Evolutionary conservation across 1,140 invertebrate genomes (phyloP), one percentile per base, ranked within the genome.

Genomic region (Microplitis demolitor): DNA sequence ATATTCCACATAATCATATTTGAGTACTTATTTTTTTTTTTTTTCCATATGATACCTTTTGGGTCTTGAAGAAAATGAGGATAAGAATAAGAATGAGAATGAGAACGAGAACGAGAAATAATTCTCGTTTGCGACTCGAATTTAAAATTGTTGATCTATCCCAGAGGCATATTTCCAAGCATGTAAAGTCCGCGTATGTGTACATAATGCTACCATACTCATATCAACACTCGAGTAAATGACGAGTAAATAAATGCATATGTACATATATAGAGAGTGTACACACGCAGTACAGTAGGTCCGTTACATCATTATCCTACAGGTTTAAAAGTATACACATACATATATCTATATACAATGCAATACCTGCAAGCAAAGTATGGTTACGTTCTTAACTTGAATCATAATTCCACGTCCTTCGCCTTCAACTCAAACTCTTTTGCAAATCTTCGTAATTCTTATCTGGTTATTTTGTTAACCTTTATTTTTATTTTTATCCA

Each of bases 401-500:
- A 45, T 45, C 39, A 45, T 45, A 45, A 45, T 45, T 45, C 11
- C 6, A 45, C 39, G 11, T 45, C 39, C 39, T 58, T 58, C 56
- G 33, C 50, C 60, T 72, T 74, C 60, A 34, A 31, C 60, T 35
- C n/a, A 37, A 35, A 62, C 14, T 77, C 78, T 79, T 79, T 77
- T 75, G 54, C 39, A 62, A 45, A 53, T 53, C 39, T 35, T 66
- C n/a, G 51, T 70, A 68, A 45, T 58, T 68, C 66, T 61, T 33
- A 68, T 71, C 62, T 72, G 14, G 61, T 70, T 13, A 37, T 51
- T 61, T 68, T 53, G n/a, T 11, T 37, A 51, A 54, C 31, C 31
- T 33, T 31, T 8, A 54, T 72, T 61, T 39, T 61, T 66, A 72
- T 67, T 73, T 75, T 74, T 68, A 54, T 74, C 77, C 78, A 82